Evolutionary conservation across 2,797 vertebrate genomes (phyloP), one percentile per base, ranked within the genome.

Genomic region (Distichodus sexfasciatus): DNA sequence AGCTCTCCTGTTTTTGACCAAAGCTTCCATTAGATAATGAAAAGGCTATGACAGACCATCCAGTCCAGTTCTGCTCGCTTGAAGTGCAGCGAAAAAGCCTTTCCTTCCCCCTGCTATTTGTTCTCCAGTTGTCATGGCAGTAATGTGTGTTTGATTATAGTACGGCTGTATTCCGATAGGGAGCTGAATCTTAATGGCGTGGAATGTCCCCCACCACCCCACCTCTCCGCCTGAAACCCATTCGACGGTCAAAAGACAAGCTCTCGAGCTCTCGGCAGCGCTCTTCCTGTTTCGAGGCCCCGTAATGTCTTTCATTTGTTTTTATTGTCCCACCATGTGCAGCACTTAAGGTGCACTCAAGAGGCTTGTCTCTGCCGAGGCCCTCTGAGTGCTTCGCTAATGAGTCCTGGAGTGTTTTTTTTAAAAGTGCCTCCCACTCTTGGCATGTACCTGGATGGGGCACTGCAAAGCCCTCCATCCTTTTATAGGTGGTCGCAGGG

Each of bases 61-160:
- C 40, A 24, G 48, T 26, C 29, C 14, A 40, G 63, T 50, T 71
- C 21, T 43, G 69, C 26, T 67, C 35, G 50, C 54, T 66, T 62
- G 50, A 59, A 40, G 44, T 40, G 29, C 62, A 70, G 19, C 58
- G 51, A 70, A 72, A 61, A 57, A 58, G 60, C 74, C 70, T 80
- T 19, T n/a, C n/a, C 21, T 41, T 64, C 33, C 38, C 8, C 43
- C 41, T 23, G 76, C 74, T 82, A 79, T 80, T 88, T 86, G 76
- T 88, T 82, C 71, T 64, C 64, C 59, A 53, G 85, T 89, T 89
- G 79, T 85, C 86, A 88, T 88, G 80, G 79, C 69, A 84, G 72
- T 85, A 84, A 87, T 84, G 78, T 82, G 79, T 68, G 74, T 82
- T 79, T 80, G 63, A 87, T 89, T 87, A 85, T 71, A 70, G 66